Base-by-base conservation (phyloP, 2,888 invertebrate species). In the Megalurothrips usitatus region DNA sequence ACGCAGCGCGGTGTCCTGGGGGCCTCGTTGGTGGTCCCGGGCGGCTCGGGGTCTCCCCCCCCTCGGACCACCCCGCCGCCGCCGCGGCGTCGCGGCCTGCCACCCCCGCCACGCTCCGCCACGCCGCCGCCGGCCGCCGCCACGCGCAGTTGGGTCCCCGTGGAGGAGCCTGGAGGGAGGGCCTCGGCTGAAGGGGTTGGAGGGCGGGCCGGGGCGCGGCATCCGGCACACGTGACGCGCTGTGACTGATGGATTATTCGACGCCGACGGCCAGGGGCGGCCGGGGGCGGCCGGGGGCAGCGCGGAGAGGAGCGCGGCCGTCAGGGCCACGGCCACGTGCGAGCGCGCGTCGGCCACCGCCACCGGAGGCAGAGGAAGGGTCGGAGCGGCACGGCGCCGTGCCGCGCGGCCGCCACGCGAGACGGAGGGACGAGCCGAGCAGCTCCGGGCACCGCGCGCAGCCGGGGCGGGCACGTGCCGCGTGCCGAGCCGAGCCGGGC, bases 31-130 rank as follows among this genome's bases (percentile, higher is more conserved):
- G 34, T 43, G 34, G 34, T 43, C 34, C 6, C 34, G 2, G n/a
- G 3, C 34, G 6, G 34, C 34, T 6, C 34, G 34, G 34, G n/a
- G n/a, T n/a, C 34, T 43, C 34, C 6, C 34, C 34, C 34, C 34
- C 34, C 2, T 43, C 6, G 58, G 58, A 58, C 58, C 58, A 58
- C 58, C 58, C 58, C n/a, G 58, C 58, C 14, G 52, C 14, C 52
- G 14, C 52, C 58, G 58, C 58, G 58, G 58, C 58, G 58, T 58
- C 4, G 58, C 17, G 58, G 0, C 19, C 58, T 58, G 58, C 26
- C 68, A 84, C 85, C 86, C 85, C 85, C 86, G 86, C 86, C 86
- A 86, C 87, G 86, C 86, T 86, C 86, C 86, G 86, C 86, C 84
- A 17, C 58, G 83, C 84, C 86, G 85, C 85, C 85, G 84, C 84